Base-by-base conservation (phyloP, 2,113 vertebrate genomes). In the Electrona antarctica region DNA sequence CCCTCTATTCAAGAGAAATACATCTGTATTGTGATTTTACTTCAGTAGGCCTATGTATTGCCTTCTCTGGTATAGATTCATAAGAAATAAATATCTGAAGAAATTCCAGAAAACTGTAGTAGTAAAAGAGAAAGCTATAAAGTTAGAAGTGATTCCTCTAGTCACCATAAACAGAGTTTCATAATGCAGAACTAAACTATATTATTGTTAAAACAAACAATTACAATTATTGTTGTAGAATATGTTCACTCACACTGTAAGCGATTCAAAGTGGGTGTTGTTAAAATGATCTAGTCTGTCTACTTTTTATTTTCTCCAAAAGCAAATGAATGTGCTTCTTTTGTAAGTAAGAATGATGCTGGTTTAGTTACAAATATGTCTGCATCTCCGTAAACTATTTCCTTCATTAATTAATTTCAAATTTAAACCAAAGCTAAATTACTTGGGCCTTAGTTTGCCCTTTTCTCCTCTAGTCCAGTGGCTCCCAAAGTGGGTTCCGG, bases 41-140 rank as follows among this genome's bases (percentile, higher is more conserved):
- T 73, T 58, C 58, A 73, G 64, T 21, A 21, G 21, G 21, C 21
- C 21, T 76, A 67, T n/a, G n/a, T n/a, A n/a, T 76, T 80, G 49
- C 15, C 78, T 54, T 56, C 48, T 63, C 60, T 63, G 63, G 54
- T 41, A 55, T 41, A 54, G 51, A n/a, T 13, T 13, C 13, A n/a
- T 28, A 80, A 59, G 65, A 71, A 65, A 86, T 76, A 86, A 73
- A 83, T 74, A 82, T 80, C 2, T 60, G 33, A 47, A 60, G 28
- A 21, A 21, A 21, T 21, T 21, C 21, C 21, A 21, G 21, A 69
- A 59, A 48, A 69, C 28, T 69, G 13, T 4, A 13, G 61, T 63
- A 82, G 21, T 68, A 54, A 49, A 76, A 80, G 47, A 57, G 13
- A 41, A 41, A 2, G 33, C 33, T 6, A 48, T 15, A 4, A 66